These are phyloP conservation scores for Gorsachius magnificus DNA, from an alignment of 2,797 vertebrate species.

Conservation along the genomic window DNA sequence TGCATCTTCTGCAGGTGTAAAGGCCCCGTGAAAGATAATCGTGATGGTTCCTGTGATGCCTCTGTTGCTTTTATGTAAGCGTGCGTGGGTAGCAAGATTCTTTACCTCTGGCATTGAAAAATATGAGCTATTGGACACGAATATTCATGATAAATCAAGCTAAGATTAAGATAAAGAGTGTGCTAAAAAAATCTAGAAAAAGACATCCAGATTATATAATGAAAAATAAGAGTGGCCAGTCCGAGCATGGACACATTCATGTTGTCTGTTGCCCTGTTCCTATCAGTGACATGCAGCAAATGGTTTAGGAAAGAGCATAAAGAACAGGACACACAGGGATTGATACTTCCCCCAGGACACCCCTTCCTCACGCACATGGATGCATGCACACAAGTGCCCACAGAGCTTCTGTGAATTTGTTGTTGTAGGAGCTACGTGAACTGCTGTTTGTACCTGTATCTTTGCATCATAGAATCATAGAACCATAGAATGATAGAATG, in stretches of 20 bases:
- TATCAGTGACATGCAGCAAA: background rate
- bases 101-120: background rate
- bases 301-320: background rate
- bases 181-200: background rate
- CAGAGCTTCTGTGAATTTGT: background rate
- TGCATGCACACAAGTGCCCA: background rate
- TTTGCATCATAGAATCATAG: too few relatives aligned
- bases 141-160: background rate
- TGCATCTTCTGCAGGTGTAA: background rate
- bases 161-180: background rate
- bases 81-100: background rate
- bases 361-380: background rate
- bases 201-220: background rate
- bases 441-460: background rate
- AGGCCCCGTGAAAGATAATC: background rate
- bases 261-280: rapidly evolving
- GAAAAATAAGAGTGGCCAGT: background rate
- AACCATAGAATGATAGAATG: too few relatives aligned
- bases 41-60: background rate
- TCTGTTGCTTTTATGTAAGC: background rate
- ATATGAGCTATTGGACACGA: background rate
- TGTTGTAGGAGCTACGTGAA: background rate
- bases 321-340: background rate
- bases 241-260: background rate
- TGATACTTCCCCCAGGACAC: background rate